Evolutionary conservation across 2,888 invertebrate species (phyloP), one percentile per base, ranked within the genome.

Genomic region (Drosophila diplacantha): DNA sequence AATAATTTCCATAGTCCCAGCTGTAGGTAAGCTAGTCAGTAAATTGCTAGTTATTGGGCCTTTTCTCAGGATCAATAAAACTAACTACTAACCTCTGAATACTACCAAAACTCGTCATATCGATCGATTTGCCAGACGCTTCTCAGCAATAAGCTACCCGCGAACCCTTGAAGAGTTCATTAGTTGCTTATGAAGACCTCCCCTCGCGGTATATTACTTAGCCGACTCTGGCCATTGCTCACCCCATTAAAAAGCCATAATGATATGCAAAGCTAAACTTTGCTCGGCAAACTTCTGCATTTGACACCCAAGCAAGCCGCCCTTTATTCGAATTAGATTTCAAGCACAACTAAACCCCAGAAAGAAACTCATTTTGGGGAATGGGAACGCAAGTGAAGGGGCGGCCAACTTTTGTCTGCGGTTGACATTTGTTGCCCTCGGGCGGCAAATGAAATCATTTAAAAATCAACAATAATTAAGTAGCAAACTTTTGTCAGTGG

Each of bases 401-500:
- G 37, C 26, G 53, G 52, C 51, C 49, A 63, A 52, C 49, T 58
- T 66, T 73, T 52, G 58, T 49, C 66, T 82, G 83, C 44, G 20
- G 26, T 32, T 73, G 81, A 75, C 83, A 69, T 55, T 69, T 63
- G 64, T 69, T 64, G 49, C 38, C 76, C 66, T 35, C 55, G 16
- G 49, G 72, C 64, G 43, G 58, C 57, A 75, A 69, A 74, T 77
- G 62, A 68, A 83, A 83, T 81, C 69, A 81, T 78, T 83, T 78
- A 62, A 83, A 81, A 73, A 81, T 81, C 72, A 75, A 83, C 81
- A 64, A 72, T 73, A 73, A 79, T 79, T 81, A 81, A 69, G 54
- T 73, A 50, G 20, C 26, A 71, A 83, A 83, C 56, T 83, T 75
- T 68, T 56, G 65, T 73, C 57, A 52, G 60, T 65, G 70, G 68